Base-by-base conservation (phyloP, 2,797 vertebrate genomes). In the Eulemur rubriventer region DNA sequence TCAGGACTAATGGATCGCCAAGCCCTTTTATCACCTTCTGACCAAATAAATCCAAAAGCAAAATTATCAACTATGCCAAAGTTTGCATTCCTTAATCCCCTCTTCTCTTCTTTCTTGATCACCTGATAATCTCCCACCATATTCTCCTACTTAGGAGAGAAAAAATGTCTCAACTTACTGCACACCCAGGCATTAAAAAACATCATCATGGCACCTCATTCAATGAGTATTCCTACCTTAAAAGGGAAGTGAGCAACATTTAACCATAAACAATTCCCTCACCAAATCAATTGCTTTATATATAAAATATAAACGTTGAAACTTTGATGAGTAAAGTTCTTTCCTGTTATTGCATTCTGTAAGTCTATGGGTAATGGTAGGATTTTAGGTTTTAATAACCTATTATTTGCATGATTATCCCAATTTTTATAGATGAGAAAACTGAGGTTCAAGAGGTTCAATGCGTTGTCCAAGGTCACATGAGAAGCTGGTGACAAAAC, bases 371-470 rank as follows among this genome's bases (percentile, higher is more conserved):
- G 52, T 80, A 59, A 89, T 87, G 59, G 65, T n/a, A 26, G 10
- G 33, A 92, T 92, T 67, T 96, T 91, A 67, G 16, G 41, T 83
- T 91, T 65, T 73, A 94, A 55, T 57, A 89, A 81, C 14, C 52
- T 26, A 13, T 80, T 59, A 59, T 75, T 96, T 82, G 26, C 35
- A 41, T 38, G 33, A 63, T 79, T 59, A 84, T 90, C 33, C 20
- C 26, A 13, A 9, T 93, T 95, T 93, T 90, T 91, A 73, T 57
- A 93, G 75, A 38, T 67, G 80, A 90, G 17, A 92, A 95, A 91
- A 48, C 65, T 26, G 41, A 94, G 24, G 33, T 90, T 94, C 35
- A 52, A 70, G 52, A 84, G 78, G 28, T 85, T 91, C 76, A 81
- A 55, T 61, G 84, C 52, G 26, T 90, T 70, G 61, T 28, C 46